Evolutionary conservation across 2,888 invertebrate species (phyloP), one percentile per base, ranked within the genome.

Genomic region (Hydraecia micacea): DNA sequence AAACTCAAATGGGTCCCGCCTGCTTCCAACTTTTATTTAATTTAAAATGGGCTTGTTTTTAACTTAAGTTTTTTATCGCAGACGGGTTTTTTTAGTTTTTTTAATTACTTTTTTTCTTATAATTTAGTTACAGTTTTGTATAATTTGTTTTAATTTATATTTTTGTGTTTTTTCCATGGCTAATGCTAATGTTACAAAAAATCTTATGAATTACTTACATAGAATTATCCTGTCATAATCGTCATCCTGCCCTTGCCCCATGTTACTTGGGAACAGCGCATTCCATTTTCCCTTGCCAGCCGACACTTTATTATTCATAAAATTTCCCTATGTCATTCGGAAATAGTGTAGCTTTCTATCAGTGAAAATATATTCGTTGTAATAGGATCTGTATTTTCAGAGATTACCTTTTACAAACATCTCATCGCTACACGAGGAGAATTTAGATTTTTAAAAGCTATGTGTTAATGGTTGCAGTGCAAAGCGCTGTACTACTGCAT

Each of bases 401-500:
- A 49, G 46, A 46, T 36, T 60, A 74, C 8, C 8, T 58, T 73
- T 74, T n/a, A 74, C 58, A 60, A 60, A n/a, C 4, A 36, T 36
- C 13, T 39, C 49, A 39, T 55, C 18, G 28, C 32, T 55, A 36
- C 15, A 55, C 9, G 13, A 63, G 11, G 39, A 70, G 21, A 70
- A n/a, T 32, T 42, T 36, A 13, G 42, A 25, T 52, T 75, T 52
- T 75, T 11, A 67, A 67, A 46, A 76, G 6, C 36, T 67, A 46
- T 58, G 32, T 69, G 25, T 77, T 58, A 60, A 69, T 77, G 36
- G 74, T 91, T 97, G 72, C 96, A 99, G 99, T 99, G 99, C 96
- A 99, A 99, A 96, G 99, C 99, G 92, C 97, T 99, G 80, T 99
- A 99, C 96, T 99, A 99, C 96, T 99, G 99, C 95, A 99, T 99